These are phyloP conservation scores for Acrossocheilus wenchowensis DNA, from an alignment of 2,797 vertebrate species.

Conservation along the genomic window DNA sequence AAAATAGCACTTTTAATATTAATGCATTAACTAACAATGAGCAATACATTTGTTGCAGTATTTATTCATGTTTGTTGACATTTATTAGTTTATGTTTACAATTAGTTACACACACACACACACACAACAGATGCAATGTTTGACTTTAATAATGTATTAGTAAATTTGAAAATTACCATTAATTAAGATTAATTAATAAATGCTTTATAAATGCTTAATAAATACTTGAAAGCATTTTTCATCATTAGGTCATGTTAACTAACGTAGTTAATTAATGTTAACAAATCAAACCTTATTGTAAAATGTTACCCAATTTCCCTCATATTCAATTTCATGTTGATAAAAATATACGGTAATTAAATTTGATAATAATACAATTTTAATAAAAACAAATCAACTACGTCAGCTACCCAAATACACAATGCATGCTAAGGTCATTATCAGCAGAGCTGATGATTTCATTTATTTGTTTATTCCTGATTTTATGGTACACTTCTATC, in stretches of 20 bases:
- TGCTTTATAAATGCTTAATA: neutral
- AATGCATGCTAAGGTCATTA: conserved; percentile 15
- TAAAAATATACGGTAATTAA: neutral
- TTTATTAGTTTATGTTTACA: neutral
- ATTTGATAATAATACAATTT: neutral
- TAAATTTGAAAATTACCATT: neutral
- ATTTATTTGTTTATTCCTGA: conserved; percentile 38
- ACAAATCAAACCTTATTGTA: neutral
- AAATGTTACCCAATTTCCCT: neutral
- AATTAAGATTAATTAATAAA: neutral
- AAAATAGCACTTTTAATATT: neutral
- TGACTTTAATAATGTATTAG: neutral
- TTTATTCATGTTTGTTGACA: neutral
- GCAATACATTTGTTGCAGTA: neutral
- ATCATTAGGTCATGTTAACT: neutral
- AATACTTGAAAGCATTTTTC: neutral
- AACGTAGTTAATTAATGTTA: neutral
- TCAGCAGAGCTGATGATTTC: conserved; percentile 17
- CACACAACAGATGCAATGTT: neutral
- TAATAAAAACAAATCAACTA: neutral
- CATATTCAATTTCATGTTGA: no score
- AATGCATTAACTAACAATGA: neutral
- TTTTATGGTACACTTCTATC: conserved; percentile 27
- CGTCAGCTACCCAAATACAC: neutral
- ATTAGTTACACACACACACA: no score